phyloP scores from a whole-genome alignment of 1,140 invertebrate species.

The Drosophila sturtevanti region DNA sequence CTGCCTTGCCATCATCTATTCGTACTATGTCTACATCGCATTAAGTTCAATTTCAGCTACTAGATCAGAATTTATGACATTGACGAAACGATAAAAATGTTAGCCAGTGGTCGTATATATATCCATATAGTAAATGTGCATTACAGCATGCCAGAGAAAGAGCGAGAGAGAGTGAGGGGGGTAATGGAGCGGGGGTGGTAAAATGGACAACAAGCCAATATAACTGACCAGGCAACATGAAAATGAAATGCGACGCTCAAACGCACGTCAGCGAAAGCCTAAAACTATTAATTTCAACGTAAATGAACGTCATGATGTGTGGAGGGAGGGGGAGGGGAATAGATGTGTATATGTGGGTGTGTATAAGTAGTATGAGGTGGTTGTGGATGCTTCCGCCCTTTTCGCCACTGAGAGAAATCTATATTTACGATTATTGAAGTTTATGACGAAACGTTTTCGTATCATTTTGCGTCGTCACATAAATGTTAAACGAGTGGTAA shows the following conservation, averaged over 20 bases:
- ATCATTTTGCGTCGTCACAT: conserved; percentile 82
- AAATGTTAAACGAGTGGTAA: conserved; percentile 62
- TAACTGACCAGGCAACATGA: conserved; percentile 63
- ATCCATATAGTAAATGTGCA: conserved; percentile 71
- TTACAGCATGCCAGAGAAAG: conserved; percentile 25
- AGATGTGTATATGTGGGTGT: not conserved
- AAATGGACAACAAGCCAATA: conserved; percentile 30
- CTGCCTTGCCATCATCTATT: not conserved
- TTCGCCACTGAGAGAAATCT: conserved; percentile 67
- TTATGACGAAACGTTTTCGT: conserved; percentile 83
- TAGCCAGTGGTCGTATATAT: conserved; percentile 44
- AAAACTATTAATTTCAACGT: conserved; percentile 80
- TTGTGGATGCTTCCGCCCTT: not conserved
- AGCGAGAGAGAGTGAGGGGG: not conserved
- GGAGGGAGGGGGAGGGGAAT: conserved; percentile 9
- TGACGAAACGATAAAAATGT: conserved; percentile 81
- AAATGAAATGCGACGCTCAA: conserved; percentile 76
- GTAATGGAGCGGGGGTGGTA: not conserved
- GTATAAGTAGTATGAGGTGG: not conserved
- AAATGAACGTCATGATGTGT: conserved; percentile 13
- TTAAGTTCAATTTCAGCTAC: conserved; percentile 80
- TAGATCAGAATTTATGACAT: conserved; percentile 81
- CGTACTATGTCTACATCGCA: conserved; percentile 47
- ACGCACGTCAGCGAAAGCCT: conserved; percentile 63
- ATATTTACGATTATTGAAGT: conserved; percentile 83